Evolutionary conservation across 1,140 invertebrate genomes (phyloP).

Genomic region (Rhizoglyphus robini): DNA sequence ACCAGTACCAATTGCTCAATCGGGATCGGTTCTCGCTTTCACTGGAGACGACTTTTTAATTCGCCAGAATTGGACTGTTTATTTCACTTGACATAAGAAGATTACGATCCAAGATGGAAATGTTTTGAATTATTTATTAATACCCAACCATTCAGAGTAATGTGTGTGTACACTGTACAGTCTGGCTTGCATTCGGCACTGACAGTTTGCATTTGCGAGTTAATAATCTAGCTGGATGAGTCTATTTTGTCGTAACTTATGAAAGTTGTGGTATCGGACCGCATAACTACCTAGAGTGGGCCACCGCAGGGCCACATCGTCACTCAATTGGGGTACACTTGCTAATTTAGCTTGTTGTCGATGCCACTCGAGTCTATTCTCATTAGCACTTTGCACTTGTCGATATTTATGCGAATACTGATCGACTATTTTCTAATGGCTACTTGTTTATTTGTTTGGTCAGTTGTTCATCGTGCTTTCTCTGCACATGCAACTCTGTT

Average conservation of each 20-base stretch:
- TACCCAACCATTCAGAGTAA: too few relatives aligned
- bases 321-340: too few relatives aligned
- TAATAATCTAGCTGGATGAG: conserved; percentile 12
- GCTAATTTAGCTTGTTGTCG: too few relatives aligned
- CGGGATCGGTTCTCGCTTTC: too few relatives aligned
- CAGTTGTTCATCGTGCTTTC: too few relatives aligned
- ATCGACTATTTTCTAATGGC: not conserved
- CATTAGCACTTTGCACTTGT: too few relatives aligned
- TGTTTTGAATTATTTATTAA: conserved; percentile 14
- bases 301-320: not conserved
- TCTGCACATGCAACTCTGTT: too few relatives aligned
- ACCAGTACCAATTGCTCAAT: too few relatives aligned
- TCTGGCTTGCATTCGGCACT: not conserved
- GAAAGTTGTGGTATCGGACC: not conserved
- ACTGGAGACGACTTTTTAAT: not conserved
- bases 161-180: not conserved
- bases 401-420: not conserved
- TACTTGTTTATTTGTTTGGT: not conserved
- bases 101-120: not conserved
- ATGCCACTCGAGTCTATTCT: not conserved
- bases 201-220: too few relatives aligned
- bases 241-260: not conserved
- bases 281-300: too few relatives aligned
- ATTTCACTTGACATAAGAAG: conserved; percentile 4
- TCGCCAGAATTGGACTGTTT: not conserved